Base-by-base conservation (phyloP, 2,797 vertebrate genomes). In the Myotis pilosus region DNA sequence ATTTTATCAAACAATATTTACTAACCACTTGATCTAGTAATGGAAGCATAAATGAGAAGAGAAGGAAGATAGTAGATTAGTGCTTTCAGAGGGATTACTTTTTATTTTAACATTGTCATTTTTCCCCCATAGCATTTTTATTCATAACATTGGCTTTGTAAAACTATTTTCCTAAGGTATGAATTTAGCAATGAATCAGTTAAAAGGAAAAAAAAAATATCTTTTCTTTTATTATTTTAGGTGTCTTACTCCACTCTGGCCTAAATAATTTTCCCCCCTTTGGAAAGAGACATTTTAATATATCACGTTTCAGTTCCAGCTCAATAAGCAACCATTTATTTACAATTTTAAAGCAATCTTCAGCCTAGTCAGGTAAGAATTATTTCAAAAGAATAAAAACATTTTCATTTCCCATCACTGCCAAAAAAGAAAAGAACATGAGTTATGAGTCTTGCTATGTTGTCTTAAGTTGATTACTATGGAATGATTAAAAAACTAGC, bases 381-480 rank as follows among this genome's bases (percentile, higher is more conserved):
- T 98, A 98, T 98, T 98, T 98, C 98, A 98, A 98, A 98, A 98
- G 98, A 98, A 98, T 98, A 98, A 98, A 98, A 98, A 98, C 98
- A 98, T 98, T 98, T 98, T 98, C 98, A 98, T 99, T 98, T 99
- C 98, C 97, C 97, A 98, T 98, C 98, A 98, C 98, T 98, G 98
- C 97, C 98, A 98, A 98, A 98, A 98, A 97, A 98, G 98, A 98
- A 98, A 98, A 98, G 98, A 98, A 98, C 98, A 98, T 99, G 98
- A 99, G 98, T 98, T 99, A 98, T 99, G 98, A 98, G 98, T 98
- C 98, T 98, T 98, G 98, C 98, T 98, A 84, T 98, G 98, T 98
- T 98, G 97, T 98, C 98, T 98, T 98, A 98, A 98, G 98, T 98
- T 98, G 98, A 98, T 98, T 98, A 97, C 98, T 98, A 97, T 98